Evolutionary conservation across 37 sponge, comb jelly and placozoan species (phyloP).

Genomic region (Agelas oroides): DNA sequence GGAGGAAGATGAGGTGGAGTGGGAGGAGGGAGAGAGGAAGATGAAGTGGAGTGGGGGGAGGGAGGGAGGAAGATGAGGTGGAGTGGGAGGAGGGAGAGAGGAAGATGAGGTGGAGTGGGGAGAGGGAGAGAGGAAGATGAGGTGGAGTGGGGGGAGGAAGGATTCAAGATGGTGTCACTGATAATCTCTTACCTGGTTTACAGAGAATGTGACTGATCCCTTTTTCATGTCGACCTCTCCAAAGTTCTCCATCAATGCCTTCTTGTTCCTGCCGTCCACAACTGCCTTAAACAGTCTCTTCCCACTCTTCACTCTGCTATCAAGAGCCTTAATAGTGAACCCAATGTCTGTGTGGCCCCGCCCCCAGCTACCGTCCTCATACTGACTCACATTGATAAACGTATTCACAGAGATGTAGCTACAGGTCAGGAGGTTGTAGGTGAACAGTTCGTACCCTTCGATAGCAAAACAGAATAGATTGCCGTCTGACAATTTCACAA

Average conservation of each 20-base stretch:
- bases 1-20: no score
- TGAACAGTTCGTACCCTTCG: slow-evolving; percentile 46
- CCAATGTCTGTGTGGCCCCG: slow-evolving; percentile 28
- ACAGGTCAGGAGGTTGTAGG: slow-evolving; percentile 45
- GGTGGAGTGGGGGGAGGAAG: no score
- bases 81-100: no score
- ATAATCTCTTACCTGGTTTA: background rate
- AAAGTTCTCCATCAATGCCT: slow-evolving; percentile 20
- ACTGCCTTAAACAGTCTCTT: slow-evolving; percentile 22
- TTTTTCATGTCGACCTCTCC: slow-evolving; percentile 38
- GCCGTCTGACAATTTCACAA: slow-evolving; percentile 11
- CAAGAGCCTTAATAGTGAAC: slow-evolving; percentile 3
- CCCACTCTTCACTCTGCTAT: slow-evolving; percentile 12
- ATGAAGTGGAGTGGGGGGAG: no score
- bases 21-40: no score
- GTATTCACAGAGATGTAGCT: slow-evolving; percentile 18
- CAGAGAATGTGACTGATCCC: background rate
- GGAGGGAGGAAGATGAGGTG: no score
- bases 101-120: no score
- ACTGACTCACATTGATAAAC: slow-evolving; percentile 16
- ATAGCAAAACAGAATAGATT: slow-evolving; percentile 38
- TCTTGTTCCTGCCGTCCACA: slow-evolving; percentile 24
- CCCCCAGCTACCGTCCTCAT: background rate
- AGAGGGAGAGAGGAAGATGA: no score
- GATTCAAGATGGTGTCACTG: no score